Evolutionary conservation across 2,113 vertebrate species (phyloP), one percentile per base, ranked within the genome.

Genomic region (Cochlearius cochlearius): DNA sequence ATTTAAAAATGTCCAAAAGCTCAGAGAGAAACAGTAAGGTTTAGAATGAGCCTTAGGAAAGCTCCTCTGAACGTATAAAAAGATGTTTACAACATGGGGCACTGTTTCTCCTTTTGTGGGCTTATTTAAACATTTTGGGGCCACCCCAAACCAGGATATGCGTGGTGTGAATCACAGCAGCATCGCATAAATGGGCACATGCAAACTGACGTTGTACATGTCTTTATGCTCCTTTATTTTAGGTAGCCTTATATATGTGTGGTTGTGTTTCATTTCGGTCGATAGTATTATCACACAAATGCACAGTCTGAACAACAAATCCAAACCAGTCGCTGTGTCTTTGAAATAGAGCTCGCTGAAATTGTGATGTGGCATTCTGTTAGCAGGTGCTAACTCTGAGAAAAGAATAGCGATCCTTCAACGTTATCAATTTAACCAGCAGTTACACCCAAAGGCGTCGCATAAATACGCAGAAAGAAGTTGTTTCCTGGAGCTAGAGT

Each of bases 391-490:
- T 3, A 47, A 9, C 43, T 25, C 25, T 23, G 41, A 55, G 64
- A 14, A 52, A 36, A 4, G 0, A 39, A 5, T 26, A 20, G 36
- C 32, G 23, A 2, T 43, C 74, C 41, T 49, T 38, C 50, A 21
- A 2, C 39, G 1, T 47, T 14, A 4, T 7, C 27, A 27, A 15
- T 45, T 20, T 30, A 56, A 38, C 58, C 52, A 32, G 29, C 7
- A n/a, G 27, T 27, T 32, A 7, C 0, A 1, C 22, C 26, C 53
- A 49, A 39, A 78, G 53, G 17, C 19, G n/a, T 79, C 29, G 8
- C 34, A 5, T 66, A n/a, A 43, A 18, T 5, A 36, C 0, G 1
- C 3, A 3, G 68, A 14, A 38, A 36, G 22, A 25, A 39, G 41
- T 15, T 38, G 39, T 73, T 72, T 55, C n/a, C 47, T 73, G 25